Base-by-base conservation (phyloP, 2,797 vertebrate species). In the Ataeniobius toweri region DNA sequence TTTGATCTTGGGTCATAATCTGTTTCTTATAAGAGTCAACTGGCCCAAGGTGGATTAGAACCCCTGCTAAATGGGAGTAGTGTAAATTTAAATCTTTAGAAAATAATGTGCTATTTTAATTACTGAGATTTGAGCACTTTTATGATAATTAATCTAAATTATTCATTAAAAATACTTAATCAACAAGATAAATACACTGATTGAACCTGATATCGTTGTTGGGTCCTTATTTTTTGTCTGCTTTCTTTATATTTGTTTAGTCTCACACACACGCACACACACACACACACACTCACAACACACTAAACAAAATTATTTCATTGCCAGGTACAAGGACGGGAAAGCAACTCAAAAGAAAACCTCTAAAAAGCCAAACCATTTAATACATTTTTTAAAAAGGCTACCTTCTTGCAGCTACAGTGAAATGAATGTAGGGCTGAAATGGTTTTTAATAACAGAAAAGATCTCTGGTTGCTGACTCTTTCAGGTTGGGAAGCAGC, bases 401-500 rank as follows among this genome's bases (percentile, higher is more conserved):
- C 9, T 14, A n/a, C 22, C 2, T 68, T n/a, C 12, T 69, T 26
- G 1, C 5, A 16, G 24, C 44, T 24, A 3, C 24, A 6, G 10
- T 24, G 0, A 59, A 59, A 59, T 28, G n/a, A 59, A 58, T n/a
- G 55, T 58, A 22, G n/a, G 22, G 12, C 22, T 46, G 24, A 48
- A 70, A 3, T 22, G 2, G 55, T 22, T 72, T 5, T 41, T 44
- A 16, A 12, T 13, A 76, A 53, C 58, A 1, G 20, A 50, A n/a
- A 3, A 44, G 2, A 39, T 75, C 36, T 78, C 31, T 53, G 41
- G 46, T 78, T 24, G 61, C 73, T 20, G 4, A 0, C 5, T 46
- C 51, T 39, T 88, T 61, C 67, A 99, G 98, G 98, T 74, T 99
- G 98, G 98, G 98, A 98, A 80, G 98, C 98, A 28, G 98, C 97